phyloP scores from a whole-genome alignment of 1,140 invertebrate genomes.

The Drosophila eugracilis region DNA sequence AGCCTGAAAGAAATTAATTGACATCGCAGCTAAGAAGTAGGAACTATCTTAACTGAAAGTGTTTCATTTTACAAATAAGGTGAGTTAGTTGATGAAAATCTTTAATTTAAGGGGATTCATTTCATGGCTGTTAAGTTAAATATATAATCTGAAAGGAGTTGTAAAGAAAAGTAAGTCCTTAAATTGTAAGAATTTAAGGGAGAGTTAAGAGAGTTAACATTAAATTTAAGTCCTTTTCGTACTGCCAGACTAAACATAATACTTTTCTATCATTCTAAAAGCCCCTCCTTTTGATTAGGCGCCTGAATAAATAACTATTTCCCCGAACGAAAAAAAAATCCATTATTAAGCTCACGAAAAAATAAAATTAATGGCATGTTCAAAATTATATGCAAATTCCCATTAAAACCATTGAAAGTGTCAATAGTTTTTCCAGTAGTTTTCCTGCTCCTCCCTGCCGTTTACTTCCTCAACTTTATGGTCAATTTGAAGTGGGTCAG shows the following conservation, averaged over 20 bases:
- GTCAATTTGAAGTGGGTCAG: slow-evolving; percentile 75
- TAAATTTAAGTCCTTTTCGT: too few relatives aligned
- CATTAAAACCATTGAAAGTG: slow-evolving; percentile 20
- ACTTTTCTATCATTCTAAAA: too few relatives aligned
- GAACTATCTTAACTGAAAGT: not conserved
- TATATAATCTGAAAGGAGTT: too few relatives aligned
- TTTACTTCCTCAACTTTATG: slow-evolving; percentile 26
- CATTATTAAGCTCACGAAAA: not conserved
- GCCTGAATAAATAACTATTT: not conserved
- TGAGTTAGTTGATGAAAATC: not conserved
- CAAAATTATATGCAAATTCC: slow-evolving; percentile 12
- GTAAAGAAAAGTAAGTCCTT: too few relatives aligned
- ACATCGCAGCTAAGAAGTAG: slow-evolving; percentile 2
- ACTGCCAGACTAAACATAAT: too few relatives aligned
- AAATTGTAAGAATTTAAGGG: too few relatives aligned
- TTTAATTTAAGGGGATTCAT: not conserved
- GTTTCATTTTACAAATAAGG: slow-evolving; percentile 10
- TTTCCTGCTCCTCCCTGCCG: not conserved
- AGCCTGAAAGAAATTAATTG: slow-evolving; percentile 11
- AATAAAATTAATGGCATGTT: slow-evolving; percentile 12
- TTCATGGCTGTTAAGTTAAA: too few relatives aligned
- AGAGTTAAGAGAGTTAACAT: too few relatives aligned
- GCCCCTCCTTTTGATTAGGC: too few relatives aligned
- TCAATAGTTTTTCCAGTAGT: slow-evolving; percentile 12
- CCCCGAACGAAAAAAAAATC: too few relatives aligned